Evolutionary conservation across 2,113 vertebrate species (phyloP).

Genomic region (Corythaixoides concolor): DNA sequence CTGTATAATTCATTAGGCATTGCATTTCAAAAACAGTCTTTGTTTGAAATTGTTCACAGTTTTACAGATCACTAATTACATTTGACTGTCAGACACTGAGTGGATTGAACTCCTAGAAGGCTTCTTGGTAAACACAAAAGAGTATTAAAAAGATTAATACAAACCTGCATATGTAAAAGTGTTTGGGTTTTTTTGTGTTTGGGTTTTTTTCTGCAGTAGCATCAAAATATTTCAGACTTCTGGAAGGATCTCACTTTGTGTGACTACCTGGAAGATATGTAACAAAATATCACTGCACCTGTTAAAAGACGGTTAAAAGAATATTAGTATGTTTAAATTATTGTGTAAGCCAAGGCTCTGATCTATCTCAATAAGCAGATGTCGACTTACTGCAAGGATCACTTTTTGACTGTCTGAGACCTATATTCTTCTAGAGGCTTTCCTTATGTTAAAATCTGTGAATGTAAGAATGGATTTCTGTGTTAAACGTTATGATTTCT

Average conservation of each 20-base stretch:
- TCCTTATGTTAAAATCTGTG: neutral
- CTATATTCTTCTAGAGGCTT: neutral
- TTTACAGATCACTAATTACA: constrained; percentile 47
- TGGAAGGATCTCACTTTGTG: neutral
- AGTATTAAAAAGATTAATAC: constrained; percentile 8
- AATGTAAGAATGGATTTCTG: neutral
- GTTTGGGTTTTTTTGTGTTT: neutral
- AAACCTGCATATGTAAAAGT: neutral
- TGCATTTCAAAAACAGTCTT: constrained; percentile 9
- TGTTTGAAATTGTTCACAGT: neutral
- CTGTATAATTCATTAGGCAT: constrained; percentile 1
- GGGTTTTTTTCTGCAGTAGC: neutral
- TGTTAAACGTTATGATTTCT: neutral
- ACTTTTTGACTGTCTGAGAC: neutral
- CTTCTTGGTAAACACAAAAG: constrained; percentile 15
- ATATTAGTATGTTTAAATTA: neutral
- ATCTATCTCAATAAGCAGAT: neutral
- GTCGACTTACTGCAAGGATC: neutral
- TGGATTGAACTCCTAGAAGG: constrained; percentile 20
- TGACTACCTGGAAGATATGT: neutral
- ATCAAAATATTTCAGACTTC: constrained; percentile 28
- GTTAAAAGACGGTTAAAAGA: neutral
- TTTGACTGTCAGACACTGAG: constrained; percentile 15
- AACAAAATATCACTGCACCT: neutral
- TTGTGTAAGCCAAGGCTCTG: neutral